Base-by-base conservation (phyloP, 2,113 vertebrate genomes). In the Aldabrachelys gigantea region DNA sequence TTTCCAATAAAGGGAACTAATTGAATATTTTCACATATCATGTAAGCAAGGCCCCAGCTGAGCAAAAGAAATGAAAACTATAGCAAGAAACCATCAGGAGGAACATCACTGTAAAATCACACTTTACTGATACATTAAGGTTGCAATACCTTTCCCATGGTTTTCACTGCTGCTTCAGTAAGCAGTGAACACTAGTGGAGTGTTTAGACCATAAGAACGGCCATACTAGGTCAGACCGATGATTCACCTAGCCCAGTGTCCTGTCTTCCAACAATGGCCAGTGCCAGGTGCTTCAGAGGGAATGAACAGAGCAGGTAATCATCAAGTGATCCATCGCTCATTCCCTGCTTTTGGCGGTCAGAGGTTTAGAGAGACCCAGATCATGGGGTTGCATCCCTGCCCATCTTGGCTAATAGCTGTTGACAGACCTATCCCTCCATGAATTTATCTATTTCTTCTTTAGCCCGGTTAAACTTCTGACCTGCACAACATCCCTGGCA, bases 1-100 rank as follows among this genome's bases (percentile, higher is more conserved):
- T 98, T 98, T 98, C 97, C 97, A 97, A 95, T 96, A 98, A 98
- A 97, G 95, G 96, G 96, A 98, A 97, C 96, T 98, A 96, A 98
- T 98, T 98, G 97, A 97, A 97, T 98, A 97, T 98, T 98, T 98
- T 97, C 97, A 96, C 95, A 87, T 98, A 98, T 97, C 97, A 90
- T 96, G 86, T 98, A 98, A 98, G 97, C 96, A 97, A 98, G 96
- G 76, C 93, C 89, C 92, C 96, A 87, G 11, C 90, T 54, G 96
- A 96, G 97, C 92, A 89, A 97, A 79, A 94, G 85, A 91, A 96
- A 97, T 93, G 95, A 94, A 95, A 96, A 98, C 94, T 94, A 95
- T 90, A 98, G 97, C 49, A 76, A 96, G 95, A 96, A 84, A 79
- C 92, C 91, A 95, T 97, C 96, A 96, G 78, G 95, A 91, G 29